These are phyloP conservation scores for Pygoscelis antarcticus DNA, from an alignment of 2,113 vertebrate species.

Conservation along the genomic window DNA sequence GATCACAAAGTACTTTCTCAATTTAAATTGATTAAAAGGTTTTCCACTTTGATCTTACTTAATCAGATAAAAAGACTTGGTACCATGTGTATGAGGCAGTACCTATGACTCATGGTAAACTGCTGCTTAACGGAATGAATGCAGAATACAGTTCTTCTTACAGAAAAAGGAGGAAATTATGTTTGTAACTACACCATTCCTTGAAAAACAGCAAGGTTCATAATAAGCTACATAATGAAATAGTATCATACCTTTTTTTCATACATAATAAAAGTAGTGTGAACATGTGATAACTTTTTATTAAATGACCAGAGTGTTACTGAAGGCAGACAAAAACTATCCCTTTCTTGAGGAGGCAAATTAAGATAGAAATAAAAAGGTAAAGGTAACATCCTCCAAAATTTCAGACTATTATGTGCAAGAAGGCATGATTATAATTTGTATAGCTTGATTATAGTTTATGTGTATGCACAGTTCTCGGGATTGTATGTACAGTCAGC, in stretches of 20 bases:
- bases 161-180: background rate
- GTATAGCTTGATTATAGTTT: background rate
- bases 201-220: background rate
- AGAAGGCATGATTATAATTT: background rate
- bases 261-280: background rate
- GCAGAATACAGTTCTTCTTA: background rate
- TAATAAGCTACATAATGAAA: background rate
- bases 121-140: background rate
- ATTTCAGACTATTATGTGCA: background rate
- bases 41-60: conserved; percentile 23
- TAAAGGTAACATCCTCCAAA: background rate
- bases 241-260: background rate
- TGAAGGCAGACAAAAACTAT: background rate
- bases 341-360: background rate
- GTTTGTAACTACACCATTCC: background rate
- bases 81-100: background rate
- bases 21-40: conserved; percentile 55
- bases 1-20: conserved; percentile 12
- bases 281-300: background rate
- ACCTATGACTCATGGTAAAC: background rate
- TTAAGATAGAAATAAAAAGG: background rate
- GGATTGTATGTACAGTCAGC: background rate
- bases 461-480: background rate
- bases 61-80: conserved; percentile 24
- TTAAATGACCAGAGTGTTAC: background rate